Percentiles rank a stretch among this genome's conserved stretches.
These are phyloP conservation scores for Ctenosaura bakeri DNA, from an alignment of 2,797 vertebrate species.

Conservation along the genomic window DNA sequence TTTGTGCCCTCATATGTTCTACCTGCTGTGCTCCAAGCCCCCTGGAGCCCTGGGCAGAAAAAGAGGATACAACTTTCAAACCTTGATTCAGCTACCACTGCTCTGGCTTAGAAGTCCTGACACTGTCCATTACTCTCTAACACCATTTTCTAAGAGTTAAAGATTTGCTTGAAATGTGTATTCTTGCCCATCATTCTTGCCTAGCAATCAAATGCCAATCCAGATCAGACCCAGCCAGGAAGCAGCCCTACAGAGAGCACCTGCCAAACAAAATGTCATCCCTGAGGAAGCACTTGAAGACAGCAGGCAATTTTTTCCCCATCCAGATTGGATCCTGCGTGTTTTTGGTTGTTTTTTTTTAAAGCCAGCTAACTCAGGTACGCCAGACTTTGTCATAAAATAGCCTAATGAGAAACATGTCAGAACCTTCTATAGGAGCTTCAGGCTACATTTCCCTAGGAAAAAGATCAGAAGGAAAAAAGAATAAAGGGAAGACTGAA, in stretches of 20 bases:
- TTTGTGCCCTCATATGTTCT: neutral
- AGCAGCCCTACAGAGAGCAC: neutral
- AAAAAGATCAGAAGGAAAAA: neutral
- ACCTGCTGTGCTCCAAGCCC: neutral
- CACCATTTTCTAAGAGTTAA: neutral
- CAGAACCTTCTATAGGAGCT: neutral
- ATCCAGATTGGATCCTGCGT: neutral
- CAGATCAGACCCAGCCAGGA: neutral
- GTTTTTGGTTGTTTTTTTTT: no score
- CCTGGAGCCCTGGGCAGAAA: neutral
- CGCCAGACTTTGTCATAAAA: neutral
- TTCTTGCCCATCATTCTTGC: neutral
- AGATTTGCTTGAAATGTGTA: neutral
- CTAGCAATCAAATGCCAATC: slow-evolving; percentile 42
- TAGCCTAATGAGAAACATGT: slow-evolving; percentile 30
- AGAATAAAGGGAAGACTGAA: slow-evolving; percentile 6
- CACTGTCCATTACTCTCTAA: neutral
- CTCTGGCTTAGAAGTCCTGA: neutral
- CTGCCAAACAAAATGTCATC: slow-evolving; percentile 7
- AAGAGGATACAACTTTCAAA: no score
- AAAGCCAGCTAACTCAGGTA: neutral
- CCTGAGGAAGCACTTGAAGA: neutral
- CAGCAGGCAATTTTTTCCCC: neutral
- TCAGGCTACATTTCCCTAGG: slow-evolving; percentile 7
- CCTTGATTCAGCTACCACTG: neutral